Evolutionary conservation across 2,888 invertebrate species (phyloP).

Genomic region (Agelastica alni): DNA sequence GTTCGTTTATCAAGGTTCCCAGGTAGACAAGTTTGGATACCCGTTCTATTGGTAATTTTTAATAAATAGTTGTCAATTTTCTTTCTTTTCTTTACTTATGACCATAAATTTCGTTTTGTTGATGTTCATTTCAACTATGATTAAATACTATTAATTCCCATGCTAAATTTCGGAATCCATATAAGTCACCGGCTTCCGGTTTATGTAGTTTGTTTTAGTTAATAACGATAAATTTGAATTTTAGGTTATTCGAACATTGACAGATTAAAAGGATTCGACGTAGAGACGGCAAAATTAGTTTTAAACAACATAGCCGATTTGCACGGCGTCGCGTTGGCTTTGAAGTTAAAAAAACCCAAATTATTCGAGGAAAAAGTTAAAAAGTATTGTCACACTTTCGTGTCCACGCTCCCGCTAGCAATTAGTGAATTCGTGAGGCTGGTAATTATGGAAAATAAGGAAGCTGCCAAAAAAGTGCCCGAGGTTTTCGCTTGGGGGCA

Average conservation of each 20-base stretch:
- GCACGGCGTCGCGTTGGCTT: conserved; percentile 61
- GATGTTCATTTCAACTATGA: too few species aligned
- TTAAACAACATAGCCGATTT: conserved; percentile 59
- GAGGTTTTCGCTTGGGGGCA: neutral
- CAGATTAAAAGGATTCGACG: conserved; percentile 58
- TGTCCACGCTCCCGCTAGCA: neutral
- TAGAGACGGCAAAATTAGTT: conserved; percentile 56
- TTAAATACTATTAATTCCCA: too few species aligned
- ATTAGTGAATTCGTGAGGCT: neutral
- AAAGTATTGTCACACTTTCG: conserved; percentile 45
- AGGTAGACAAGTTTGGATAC: too few species aligned
- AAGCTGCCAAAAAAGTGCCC: neutral
- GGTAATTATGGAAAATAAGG: neutral
- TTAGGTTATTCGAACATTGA: conserved; percentile 59
- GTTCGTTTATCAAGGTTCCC: too few species aligned
- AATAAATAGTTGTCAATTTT: too few species aligned
- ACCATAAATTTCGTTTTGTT: too few species aligned
- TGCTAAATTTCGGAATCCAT: too few species aligned
- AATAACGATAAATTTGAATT: too few species aligned
- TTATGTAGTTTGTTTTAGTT: too few species aligned
- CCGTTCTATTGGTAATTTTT: too few species aligned
- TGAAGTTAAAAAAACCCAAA: conserved; percentile 56
- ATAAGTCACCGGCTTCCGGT: too few species aligned
- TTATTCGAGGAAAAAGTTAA: conserved; percentile 50
- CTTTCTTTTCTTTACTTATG: too few species aligned